These are phyloP conservation scores for Apis laboriosa DNA, from an alignment of 1,140 invertebrate species.

Conservation along the genomic window DNA sequence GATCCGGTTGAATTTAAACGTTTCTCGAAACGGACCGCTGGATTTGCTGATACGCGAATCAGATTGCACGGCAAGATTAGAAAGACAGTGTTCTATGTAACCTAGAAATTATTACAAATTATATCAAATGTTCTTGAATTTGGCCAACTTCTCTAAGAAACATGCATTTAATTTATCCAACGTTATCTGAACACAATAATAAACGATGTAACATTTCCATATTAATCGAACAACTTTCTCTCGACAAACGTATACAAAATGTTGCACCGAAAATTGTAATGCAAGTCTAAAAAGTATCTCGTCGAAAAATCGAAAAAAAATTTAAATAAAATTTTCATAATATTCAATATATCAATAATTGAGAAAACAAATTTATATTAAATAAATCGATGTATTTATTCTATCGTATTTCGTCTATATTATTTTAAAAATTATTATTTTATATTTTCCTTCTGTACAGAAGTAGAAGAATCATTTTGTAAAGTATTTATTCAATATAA, in stretches of 20 bases:
- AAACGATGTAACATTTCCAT: slow-evolving; percentile 26
- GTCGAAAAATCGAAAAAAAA: too few species aligned
- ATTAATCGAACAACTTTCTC: slow-evolving; percentile 24
- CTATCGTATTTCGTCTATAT: too few species aligned
- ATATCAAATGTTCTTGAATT: background rate
- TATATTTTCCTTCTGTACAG: too few species aligned
- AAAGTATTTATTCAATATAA: too few species aligned
- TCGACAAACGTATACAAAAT: background rate
- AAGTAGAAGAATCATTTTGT: too few species aligned
- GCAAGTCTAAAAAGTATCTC: too few species aligned
- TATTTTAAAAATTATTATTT: too few species aligned
- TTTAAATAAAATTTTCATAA: too few species aligned
- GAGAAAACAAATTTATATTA: too few species aligned
- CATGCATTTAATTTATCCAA: background rate
- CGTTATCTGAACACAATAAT: slow-evolving; percentile 15
- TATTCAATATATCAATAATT: too few species aligned
- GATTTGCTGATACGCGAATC: background rate
- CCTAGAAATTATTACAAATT: slow-evolving; percentile 15
- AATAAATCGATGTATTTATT: too few species aligned
- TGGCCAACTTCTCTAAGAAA: background rate
- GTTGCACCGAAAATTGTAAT: too few species aligned
- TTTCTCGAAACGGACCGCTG: slow-evolving; percentile 6
- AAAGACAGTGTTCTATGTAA: background rate
- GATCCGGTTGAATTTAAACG: background rate
- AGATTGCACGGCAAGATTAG: background rate